Base-by-base conservation (phyloP, 2,888 invertebrate species). In the Drosophila ustulata region DNA sequence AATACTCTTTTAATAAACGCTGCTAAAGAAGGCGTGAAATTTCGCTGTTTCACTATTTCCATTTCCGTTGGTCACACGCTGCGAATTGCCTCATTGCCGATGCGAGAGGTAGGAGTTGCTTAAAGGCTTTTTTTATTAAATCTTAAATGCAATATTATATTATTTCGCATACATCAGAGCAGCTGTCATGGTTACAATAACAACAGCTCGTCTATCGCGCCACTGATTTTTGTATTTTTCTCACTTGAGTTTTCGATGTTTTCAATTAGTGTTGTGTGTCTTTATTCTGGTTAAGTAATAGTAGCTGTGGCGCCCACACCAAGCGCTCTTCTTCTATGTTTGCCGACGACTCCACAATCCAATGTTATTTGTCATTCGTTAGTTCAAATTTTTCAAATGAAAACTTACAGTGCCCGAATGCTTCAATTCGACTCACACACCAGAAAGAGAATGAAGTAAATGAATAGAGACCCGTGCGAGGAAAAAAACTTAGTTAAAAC, bases 281-380 rank as follows among this genome's bases (percentile, higher is more conserved):
- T 28, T 28, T 28, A 28, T 28, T 28, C 28, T 28, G 28, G 11
- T 18, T 49, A 43, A 41, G 23, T 11, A 9, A 55, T 70, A 67
- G 66, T 71, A 61, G 78, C 52, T 69, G 34, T 46, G 59, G 53
- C 57, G 67, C 58, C 56, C 75, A 75, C 66, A 72, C 50, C 53
- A 71, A 25, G 13, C 7, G 39, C 49, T 57, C 50, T 23, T 56
- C 49, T 58, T 37, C 45, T 39, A 69, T 45, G 51, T 32, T 18
- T 3, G 49, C 43, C 53, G 18, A 52, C 8, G 26, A 18, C 28
- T 52, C 11, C 52, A 26, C 57, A 11, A 23, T 57, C 18, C 71
- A 83, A 74, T 75, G 75, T 90, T 89, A 91, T 91, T 91, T 91
- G 91, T 91, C 91, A 91, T 91, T 90, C 64, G 67, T 37, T 64